A percentile compares a stretch with the other conserved stretches of the same genome.
These are phyloP conservation scores for Rhabditoides inermis DNA, from an alignment of 2,888 invertebrate species.

Conservation along the genomic window DNA sequence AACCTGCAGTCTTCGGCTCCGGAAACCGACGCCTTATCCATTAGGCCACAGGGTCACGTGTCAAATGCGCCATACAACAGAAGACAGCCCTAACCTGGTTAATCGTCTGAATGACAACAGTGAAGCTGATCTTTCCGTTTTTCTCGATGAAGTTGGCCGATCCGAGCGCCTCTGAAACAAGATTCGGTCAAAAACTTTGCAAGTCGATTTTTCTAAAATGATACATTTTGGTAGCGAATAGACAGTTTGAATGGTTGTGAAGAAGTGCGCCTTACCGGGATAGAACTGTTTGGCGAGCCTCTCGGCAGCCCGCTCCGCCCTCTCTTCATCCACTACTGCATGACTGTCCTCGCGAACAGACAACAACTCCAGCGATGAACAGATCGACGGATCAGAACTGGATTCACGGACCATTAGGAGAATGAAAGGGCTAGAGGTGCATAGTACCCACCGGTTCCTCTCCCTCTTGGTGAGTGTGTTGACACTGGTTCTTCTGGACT, in stretches of 20 bases:
- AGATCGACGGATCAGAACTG: slow-evolving; percentile 33
- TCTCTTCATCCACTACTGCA: too few relatives aligned
- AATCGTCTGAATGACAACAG: slow-evolving; percentile 63
- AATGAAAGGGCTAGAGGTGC: background rate
- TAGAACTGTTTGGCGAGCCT: too few relatives aligned
- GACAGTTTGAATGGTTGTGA: too few relatives aligned
- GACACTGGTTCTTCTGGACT: slow-evolving; percentile 17
- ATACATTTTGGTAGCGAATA: too few relatives aligned
- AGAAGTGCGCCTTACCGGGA: too few relatives aligned
- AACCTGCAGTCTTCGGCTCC: too few relatives aligned
- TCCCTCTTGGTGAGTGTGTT: slow-evolving; percentile 15
- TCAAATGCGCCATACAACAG: too few relatives aligned
- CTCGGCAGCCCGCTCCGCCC: too few relatives aligned
- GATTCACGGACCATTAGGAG: background rate
- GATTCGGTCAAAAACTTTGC: too few relatives aligned
- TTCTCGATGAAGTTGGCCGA: slow-evolving; percentile 81
- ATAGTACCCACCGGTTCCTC: slow-evolving; percentile 12
- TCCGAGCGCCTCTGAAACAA: slow-evolving; percentile 37
- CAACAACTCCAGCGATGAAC: slow-evolving; percentile 30
- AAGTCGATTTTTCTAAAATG: too few relatives aligned
- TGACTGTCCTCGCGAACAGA: slow-evolving; percentile 28
- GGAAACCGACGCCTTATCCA: too few relatives aligned
- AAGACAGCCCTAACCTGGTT: slow-evolving; percentile 20
- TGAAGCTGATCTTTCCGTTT: slow-evolving; percentile 85
- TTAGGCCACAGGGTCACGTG: too few relatives aligned